These are phyloP conservation scores for Papilio demoleus DNA, from an alignment of 2,888 invertebrate species.

Conservation along the genomic window DNA sequence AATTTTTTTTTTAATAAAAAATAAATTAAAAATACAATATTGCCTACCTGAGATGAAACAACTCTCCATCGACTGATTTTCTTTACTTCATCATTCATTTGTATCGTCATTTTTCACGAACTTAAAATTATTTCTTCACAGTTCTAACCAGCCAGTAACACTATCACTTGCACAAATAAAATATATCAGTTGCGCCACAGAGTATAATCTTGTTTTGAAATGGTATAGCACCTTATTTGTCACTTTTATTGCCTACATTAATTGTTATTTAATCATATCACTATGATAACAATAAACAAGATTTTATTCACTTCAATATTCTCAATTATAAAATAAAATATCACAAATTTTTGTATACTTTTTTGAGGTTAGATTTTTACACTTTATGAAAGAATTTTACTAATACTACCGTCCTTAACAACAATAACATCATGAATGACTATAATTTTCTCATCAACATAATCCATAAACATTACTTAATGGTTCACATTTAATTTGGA, in stretches of 20 bases:
- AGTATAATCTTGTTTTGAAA: conserved; percentile 23
- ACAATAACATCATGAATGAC: neutral
- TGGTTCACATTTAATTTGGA: neutral
- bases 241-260: conserved; percentile 30
- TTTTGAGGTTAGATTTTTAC: neutral
- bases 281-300: conserved; percentile 13
- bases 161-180: neutral
- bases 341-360: too few species aligned
- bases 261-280: conserved; percentile 32
- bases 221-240: conserved; percentile 17
- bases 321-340: neutral
- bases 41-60: conserved; percentile 59
- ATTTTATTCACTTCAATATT: neutral
- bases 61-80: conserved; percentile 52
- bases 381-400: neutral
- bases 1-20: too few species aligned
- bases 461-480: neutral
- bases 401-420: neutral
- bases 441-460: neutral
- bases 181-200: conserved; percentile 8
- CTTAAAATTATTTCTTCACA: neutral
- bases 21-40: too few species aligned
- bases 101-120: conserved; percentile 43
- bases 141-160: neutral
- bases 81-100: conserved; percentile 43